A percentile compares a stretch with the other conserved stretches of the same genome.
Conservation (phyloP, 2,113 vertebrate genomes). For the Clarias gariepinus region DNA sequence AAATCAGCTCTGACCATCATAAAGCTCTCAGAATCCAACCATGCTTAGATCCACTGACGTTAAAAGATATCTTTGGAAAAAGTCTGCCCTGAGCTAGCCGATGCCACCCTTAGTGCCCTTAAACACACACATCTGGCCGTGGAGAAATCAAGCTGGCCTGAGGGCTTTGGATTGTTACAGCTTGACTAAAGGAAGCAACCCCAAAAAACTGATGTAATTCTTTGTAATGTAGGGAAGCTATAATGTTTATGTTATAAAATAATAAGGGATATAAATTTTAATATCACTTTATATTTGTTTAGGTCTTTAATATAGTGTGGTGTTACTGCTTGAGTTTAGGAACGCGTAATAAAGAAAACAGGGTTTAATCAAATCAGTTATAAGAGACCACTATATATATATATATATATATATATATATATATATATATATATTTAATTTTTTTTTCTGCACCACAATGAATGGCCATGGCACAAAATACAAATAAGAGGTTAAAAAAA, state of each 20-base stretch:
- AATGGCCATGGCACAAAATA: neutral
- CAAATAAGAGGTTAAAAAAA: constrained; percentile 20
- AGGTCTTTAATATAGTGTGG: neutral
- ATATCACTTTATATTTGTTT: neutral
- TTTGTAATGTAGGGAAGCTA: neutral
- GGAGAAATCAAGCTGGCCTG: constrained; percentile 5
- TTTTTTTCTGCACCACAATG: neutral
- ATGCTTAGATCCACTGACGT: constrained; percentile 31
- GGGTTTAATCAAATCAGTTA: neutral
- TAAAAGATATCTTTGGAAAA: constrained; percentile 2
- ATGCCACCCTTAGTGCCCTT: neutral
- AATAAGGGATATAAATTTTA: neutral
- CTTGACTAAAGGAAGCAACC: too few relatives aligned
- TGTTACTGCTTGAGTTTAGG: neutral
- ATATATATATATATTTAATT: neutral
- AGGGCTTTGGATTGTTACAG: neutral
- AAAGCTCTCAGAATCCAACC: constrained; percentile 22
- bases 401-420: neutral
- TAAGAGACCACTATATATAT: neutral
- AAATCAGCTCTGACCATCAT: constrained; percentile 16
- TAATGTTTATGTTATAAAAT: neutral
- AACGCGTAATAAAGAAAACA: neutral
- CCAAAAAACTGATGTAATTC: neutral
- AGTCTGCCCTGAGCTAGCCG: neutral
- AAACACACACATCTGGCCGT: neutral